phyloP scores from a whole-genome alignment of 2,888 invertebrate species.

The Erebia palarica region DNA sequence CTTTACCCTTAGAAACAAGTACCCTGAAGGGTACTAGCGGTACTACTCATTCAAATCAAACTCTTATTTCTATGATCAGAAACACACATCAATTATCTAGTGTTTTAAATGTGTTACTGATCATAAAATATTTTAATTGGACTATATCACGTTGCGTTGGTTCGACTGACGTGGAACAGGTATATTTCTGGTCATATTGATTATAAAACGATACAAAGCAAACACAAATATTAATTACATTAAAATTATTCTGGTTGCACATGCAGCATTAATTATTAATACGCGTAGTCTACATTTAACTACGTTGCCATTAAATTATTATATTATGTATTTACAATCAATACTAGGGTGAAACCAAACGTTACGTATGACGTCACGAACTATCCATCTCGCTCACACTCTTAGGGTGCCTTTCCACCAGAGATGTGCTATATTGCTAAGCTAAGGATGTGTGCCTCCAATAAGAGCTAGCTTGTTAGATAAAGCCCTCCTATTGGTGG shows the following conservation, averaged over 20 bases:
- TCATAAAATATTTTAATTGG: background rate
- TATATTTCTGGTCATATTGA: background rate
- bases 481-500: too few species aligned
- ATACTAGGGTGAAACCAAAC: conserved; percentile 65
- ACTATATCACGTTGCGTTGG: background rate
- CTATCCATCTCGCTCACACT: conserved; percentile 43
- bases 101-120: background rate
- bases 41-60: too few species aligned
- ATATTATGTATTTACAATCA: conserved; percentile 72
- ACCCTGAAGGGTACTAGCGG: too few species aligned
- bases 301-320: conserved; percentile 58
- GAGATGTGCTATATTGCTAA: too few species aligned
- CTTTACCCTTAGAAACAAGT: too few species aligned
- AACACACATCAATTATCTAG: too few species aligned
- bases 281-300: conserved; percentile 67
- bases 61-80: too few species aligned
- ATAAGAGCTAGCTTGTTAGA: too few species aligned
- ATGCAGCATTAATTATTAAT: conserved; percentile 54
- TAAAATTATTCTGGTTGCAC: conserved; percentile 35
- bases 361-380: conserved; percentile 70
- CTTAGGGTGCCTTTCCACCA: too few species aligned
- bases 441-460: too few species aligned
- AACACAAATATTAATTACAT: conserved; percentile 31
- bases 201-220: conserved; percentile 32
- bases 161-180: background rate